These are phyloP conservation scores for Cygnus buccinator DNA, from an alignment of 2,113 vertebrate species.

Conservation along the genomic window DNA sequence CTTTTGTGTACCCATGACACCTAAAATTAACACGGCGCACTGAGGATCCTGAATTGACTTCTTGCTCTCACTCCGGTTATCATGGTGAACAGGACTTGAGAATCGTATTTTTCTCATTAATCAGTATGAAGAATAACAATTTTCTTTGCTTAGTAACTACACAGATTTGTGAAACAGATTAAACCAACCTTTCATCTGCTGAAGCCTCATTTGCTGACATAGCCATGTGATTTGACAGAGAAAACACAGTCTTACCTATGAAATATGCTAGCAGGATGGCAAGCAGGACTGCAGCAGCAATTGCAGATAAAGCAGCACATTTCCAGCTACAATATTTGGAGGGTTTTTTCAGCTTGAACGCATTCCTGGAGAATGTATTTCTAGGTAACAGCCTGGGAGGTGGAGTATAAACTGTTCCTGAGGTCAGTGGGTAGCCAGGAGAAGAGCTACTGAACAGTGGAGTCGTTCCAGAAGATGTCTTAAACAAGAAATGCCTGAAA, in stretches of 20 bases:
- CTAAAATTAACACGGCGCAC: neutral
- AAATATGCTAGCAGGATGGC: conserved; percentile 96
- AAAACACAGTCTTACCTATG: conserved; percentile 85
- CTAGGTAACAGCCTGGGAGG: conserved; percentile 95
- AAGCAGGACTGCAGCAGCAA: conserved; percentile 91
- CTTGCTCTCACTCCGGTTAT: neutral
- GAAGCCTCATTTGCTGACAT: neutral
- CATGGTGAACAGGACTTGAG: neutral
- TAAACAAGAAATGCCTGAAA: conserved; percentile 97
- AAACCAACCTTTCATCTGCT: neutral
- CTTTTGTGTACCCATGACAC: neutral
- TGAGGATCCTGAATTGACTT: neutral
- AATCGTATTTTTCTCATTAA: neutral
- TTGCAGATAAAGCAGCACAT: conserved; percentile 94
- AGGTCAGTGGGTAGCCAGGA: conserved; percentile 96
- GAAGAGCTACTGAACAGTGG: conserved; percentile 98
- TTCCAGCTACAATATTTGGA: conserved; percentile 99
- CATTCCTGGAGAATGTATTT: conserved; percentile 97
- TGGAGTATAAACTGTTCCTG: conserved; percentile 97
- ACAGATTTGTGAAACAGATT: neutral
- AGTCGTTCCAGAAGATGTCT: conserved; percentile 97
- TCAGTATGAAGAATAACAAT: neutral
- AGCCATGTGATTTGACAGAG: neutral
- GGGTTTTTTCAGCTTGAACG: conserved; percentile 99
- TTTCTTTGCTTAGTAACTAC: neutral